Conservation (phyloP, 2,888 invertebrate species). For the Ophonus ardosiacus region DNA sequence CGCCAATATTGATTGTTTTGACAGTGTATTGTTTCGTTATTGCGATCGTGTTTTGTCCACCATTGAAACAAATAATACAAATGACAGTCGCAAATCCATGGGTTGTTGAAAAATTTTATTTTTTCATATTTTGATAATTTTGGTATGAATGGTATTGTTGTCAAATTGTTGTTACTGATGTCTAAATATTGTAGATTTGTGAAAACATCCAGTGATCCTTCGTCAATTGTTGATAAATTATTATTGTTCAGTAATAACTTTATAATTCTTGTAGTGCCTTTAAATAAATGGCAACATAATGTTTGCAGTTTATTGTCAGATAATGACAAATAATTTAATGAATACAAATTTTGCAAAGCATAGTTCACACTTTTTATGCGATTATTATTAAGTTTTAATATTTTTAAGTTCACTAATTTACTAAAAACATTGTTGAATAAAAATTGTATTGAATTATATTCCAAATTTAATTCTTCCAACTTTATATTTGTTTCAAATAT, state of each 20-base stretch:
- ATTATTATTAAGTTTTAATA: not conserved
- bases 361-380: not conserved
- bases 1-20: not conserved
- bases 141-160: not conserved
- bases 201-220: not conserved
- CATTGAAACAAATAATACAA: constrained; percentile 12
- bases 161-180: not conserved
- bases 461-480: not conserved
- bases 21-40: not conserved
- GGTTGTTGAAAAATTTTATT: not conserved
- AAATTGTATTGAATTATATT: not conserved
- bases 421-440: not conserved
- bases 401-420: not conserved
- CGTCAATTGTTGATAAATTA: not conserved
- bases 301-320: not conserved
- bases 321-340: not conserved
- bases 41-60: not conserved
- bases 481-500: not conserved
- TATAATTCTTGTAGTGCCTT: not conserved
- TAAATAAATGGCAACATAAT: not conserved
- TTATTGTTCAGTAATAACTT: constrained; percentile 4
- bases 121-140: not conserved
- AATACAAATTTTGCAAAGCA: not conserved
- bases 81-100: not conserved
- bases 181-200: constrained; percentile 4